Evolutionary conservation across 2,113 vertebrate species (phyloP).

Genomic region (Serilophus lunatus): DNA sequence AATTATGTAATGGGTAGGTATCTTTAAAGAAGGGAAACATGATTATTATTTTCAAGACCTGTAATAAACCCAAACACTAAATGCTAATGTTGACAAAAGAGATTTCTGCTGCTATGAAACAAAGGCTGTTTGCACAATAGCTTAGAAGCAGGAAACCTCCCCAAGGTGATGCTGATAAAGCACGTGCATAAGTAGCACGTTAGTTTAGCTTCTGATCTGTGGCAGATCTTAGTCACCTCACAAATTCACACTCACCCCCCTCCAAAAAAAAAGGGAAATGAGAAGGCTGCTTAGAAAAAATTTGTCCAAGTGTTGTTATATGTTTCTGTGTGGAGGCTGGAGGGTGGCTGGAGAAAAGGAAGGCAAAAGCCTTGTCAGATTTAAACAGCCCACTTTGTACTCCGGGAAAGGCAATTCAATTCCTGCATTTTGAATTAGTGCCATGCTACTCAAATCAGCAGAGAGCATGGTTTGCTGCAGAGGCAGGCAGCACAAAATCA

Average conservation of each 20-base stretch:
- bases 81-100: slow-evolving; percentile 21
- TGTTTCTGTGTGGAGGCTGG: neutral
- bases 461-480: neutral
- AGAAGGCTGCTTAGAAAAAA: neutral
- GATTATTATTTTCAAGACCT: neutral
- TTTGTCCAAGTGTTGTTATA: neutral
- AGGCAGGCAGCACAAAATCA: neutral
- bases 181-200: neutral
- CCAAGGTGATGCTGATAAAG: neutral
- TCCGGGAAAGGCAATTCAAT: neutral
- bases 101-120: neutral
- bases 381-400: neutral
- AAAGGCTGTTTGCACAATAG: neutral
- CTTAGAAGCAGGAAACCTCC: neutral
- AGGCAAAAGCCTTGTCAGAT: neutral
- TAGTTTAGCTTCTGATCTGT: neutral
- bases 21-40: neutral
- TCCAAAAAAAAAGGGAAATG: neutral
- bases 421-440: neutral
- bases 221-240: neutral
- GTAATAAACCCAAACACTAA: neutral
- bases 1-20: neutral
- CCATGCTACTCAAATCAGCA: neutral
- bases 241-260: neutral
- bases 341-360: neutral